These are phyloP conservation scores for western clawed frog (Xenopus tropicalis) DNA, from an alignment of 2,113 vertebrate species.

Conservation along the genomic window UCB_Xtro_10.0 CM004443.2:76880001-76880500, in stretches of 20 bases:
- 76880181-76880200: conserved; percentile 10
- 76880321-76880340: neutral
- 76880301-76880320: neutral
- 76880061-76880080: conserved; percentile 71
- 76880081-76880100: conserved; percentile 74
- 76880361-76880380: too few species aligned
- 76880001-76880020: conserved; percentile 54
- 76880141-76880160: conserved; percentile 23
- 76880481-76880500: too few species aligned
- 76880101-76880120: conserved; percentile 75
- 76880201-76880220: neutral
- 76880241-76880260: neutral
- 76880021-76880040: conserved; percentile 47
- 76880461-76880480: too few species aligned
- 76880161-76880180: conserved; percentile 9
- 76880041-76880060: conserved; percentile 78
- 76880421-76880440: too few species aligned
- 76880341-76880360: too few species aligned
- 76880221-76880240: neutral
- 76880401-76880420: too few species aligned
- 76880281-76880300: neutral
- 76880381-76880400: too few species aligned
- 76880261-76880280: neutral
- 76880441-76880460: too few species aligned
- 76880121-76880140: conserved; percentile 26